Base-by-base conservation (phyloP, 2,797 vertebrate species). In the Paedocypris micromegethes region DNA sequence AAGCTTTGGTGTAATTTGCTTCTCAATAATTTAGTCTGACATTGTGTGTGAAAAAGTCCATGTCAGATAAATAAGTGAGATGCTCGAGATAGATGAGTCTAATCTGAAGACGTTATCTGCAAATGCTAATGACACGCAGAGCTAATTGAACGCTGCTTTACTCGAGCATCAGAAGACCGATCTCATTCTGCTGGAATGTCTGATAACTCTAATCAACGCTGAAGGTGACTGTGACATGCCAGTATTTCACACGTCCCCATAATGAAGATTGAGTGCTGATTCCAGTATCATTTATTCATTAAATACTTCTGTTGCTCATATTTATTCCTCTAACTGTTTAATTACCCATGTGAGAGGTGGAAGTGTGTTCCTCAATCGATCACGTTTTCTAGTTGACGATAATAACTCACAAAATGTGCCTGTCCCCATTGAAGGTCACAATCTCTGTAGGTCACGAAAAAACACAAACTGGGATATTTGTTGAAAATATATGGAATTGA, bases 111-210 rank as follows among this genome's bases (percentile, higher is more conserved):
- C 3, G 37, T 53, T 59, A 68, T 60, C n/a, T 5, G n/a, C 9
- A 53, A 52, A 42, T 4, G 44, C 44, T 68, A 68, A 68, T 60
- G 66, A 42, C 39, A 54, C 38, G 4, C 58, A 48, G 38, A 61
- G 50, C 39, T 68, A 68, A 68, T 68, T 68, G 57, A 68, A 68
- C 44, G 3, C 4, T 48, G 42, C 57, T 68, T 68, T 68, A 61
- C 6, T 68, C 47, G 54, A 68, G 50, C 44, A 68, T 68, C 44
- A 47, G 50, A 54, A 43, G 38, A 61, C 66, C 50, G 46, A 68
- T 60, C 57, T 60, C 66, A 68, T 68, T 61, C 6, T 46, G 60
- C 38, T 54, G 37, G 60, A 47, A 61, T 61, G 53, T 57, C 49
- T 68, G 60, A 68, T 68, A 60, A 9, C 58, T 68, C 53, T 68